Conservation (phyloP, 64 coral and sea anemone genomes). For the Montipora efflorescens region DNA sequence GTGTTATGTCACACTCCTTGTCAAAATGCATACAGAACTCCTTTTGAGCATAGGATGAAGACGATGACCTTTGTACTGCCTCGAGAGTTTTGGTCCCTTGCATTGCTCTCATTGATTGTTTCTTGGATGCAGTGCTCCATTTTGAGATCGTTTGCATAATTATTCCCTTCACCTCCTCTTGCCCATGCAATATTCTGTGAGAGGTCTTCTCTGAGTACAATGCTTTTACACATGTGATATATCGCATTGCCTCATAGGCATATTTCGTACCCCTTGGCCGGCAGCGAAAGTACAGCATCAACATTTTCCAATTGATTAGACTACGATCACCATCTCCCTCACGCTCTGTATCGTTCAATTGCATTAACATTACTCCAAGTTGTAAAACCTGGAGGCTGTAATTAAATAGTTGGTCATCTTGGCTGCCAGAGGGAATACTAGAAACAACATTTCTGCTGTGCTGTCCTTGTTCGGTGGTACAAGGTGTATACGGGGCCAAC, state of each 20-base stretch:
- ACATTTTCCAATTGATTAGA: slow-evolving; percentile 51
- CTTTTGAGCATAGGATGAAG: slow-evolving; percentile 12
- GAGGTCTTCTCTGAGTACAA: slow-evolving; percentile 3
- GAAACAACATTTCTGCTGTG: slow-evolving; percentile 25
- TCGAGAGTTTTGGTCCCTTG: slow-evolving; percentile 61
- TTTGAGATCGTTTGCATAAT: slow-evolving; percentile 70
- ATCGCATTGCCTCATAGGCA: slow-evolving; percentile 52
- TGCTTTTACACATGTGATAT: slow-evolving; percentile 8
- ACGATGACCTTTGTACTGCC: slow-evolving; percentile 26
- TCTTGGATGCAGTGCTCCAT: slow-evolving; percentile 37
- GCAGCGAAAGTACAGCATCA: slow-evolving; percentile 40
- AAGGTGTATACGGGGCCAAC: not conserved
- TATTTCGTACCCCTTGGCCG: slow-evolving; percentile 23
- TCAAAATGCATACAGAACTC: slow-evolving; percentile 2
- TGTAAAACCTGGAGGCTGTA: slow-evolving; percentile 34
- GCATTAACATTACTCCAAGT: slow-evolving; percentile 20
- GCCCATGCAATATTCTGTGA: slow-evolving; percentile 47
- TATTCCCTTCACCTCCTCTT: slow-evolving; percentile 60
- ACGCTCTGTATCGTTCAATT: slow-evolving; percentile 13
- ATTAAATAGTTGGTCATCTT: slow-evolving; percentile 26
- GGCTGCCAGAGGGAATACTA: slow-evolving; percentile 15
- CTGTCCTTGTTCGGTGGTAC: not conserved
- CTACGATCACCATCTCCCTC: slow-evolving; percentile 17
- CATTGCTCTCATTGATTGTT: slow-evolving; percentile 15
- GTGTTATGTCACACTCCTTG: not conserved